phyloP scores from a whole-genome alignment of 2,888 invertebrate genomes.

The Drosophila tripunctata region DNA sequence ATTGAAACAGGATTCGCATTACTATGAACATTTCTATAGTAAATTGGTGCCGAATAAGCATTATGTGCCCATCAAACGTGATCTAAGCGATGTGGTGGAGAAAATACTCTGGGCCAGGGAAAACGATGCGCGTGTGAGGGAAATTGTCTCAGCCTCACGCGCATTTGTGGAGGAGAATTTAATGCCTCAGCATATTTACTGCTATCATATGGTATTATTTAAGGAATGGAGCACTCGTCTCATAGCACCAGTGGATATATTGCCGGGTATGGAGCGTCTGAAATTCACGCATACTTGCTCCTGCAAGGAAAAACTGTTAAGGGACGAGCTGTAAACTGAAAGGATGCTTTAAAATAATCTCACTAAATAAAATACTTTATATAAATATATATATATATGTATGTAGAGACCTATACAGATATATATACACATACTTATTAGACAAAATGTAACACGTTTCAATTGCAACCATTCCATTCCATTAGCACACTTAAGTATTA shows the following conservation, averaged over 20 bases:
- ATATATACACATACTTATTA: too few species aligned
- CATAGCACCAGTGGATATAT: slow-evolving; percentile 85
- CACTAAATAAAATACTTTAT: neutral
- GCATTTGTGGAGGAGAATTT: slow-evolving; percentile 91
- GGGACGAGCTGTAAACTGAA: slow-evolving; percentile 79
- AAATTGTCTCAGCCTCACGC: slow-evolving; percentile 88
- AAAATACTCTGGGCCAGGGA: slow-evolving; percentile 91
- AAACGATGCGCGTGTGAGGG: slow-evolving; percentile 88
- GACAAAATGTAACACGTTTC: slow-evolving; percentile 7
- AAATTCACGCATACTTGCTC: slow-evolving; percentile 83
- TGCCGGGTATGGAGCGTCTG: slow-evolving; percentile 88
- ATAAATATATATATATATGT: neutral
- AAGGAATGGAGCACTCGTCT: slow-evolving; percentile 91
- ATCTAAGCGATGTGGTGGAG: slow-evolving; percentile 92
- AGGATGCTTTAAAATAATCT: neutral
- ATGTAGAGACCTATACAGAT: slow-evolving; percentile 9
- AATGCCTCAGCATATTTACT: slow-evolving; percentile 93
- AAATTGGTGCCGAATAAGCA: slow-evolving; percentile 91
- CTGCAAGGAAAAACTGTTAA: slow-evolving; percentile 68
- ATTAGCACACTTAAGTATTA: slow-evolving; percentile 2
- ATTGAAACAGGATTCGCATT: slow-evolving; percentile 96
- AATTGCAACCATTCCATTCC: neutral
- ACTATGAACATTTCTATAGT: slow-evolving; percentile 96
- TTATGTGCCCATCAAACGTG: slow-evolving; percentile 91
- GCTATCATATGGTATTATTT: slow-evolving; percentile 92